These are phyloP conservation scores for Tigriopus japonicus DNA, from an alignment of 1,140 invertebrate species.

Conservation along the genomic window DNA sequence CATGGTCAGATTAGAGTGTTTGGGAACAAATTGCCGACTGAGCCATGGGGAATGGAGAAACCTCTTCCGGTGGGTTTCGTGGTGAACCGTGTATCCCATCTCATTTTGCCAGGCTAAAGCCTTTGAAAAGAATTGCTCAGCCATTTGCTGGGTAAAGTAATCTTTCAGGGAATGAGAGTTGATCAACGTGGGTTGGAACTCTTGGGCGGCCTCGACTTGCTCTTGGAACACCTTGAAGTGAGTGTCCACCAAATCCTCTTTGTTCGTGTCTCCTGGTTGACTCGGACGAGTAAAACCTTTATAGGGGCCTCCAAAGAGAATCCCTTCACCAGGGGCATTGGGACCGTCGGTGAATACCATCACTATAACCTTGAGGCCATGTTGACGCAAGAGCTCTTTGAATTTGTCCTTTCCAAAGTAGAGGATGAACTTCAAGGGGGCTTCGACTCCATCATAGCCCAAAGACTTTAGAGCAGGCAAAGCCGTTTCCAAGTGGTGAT, in stretches of 20 bases:
- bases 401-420: background rate
- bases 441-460: slow-evolving; percentile 9
- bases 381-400: background rate
- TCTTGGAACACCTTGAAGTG: slow-evolving; percentile 3
- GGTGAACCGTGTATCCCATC: slow-evolving; percentile 7
- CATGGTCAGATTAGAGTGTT: background rate
- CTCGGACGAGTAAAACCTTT: background rate
- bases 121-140: slow-evolving; percentile 1
- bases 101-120: slow-evolving; percentile 4
- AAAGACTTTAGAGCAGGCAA: background rate
- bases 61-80: slow-evolving; percentile 9
- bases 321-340: background rate
- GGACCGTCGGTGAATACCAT: slow-evolving; percentile 6
- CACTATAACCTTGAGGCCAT: background rate
- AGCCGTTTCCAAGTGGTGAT: background rate
- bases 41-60: slow-evolving; percentile 6
- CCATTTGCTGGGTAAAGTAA: slow-evolving; percentile 8
- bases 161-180: slow-evolving; percentile 8
- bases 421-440: background rate
- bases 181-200: background rate
- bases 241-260: background rate
- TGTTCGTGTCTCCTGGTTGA: slow-evolving; percentile 3
- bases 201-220: background rate
- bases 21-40: background rate
- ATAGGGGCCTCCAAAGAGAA: slow-evolving; percentile 7